A percentile compares a stretch with the other conserved stretches of the same genome.
phyloP scores from a whole-genome alignment of 2,113 vertebrate genomes.

The Eurypyga helias region DNA sequence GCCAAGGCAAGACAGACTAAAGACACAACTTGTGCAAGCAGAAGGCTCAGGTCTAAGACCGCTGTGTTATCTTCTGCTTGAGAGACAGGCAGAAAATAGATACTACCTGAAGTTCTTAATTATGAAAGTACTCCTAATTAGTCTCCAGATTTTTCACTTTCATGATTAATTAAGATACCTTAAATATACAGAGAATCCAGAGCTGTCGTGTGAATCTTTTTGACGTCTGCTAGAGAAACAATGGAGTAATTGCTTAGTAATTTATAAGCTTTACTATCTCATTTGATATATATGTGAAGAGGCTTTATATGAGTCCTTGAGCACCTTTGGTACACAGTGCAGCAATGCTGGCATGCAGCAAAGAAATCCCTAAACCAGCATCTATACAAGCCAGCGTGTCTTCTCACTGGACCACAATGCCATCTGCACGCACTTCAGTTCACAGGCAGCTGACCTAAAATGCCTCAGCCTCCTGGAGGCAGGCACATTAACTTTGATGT shows the following conservation, averaged over 20 bases:
- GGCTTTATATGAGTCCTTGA: background rate
- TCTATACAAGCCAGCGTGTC: fast-evolving
- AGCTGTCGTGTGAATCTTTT: background rate
- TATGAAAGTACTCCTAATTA: background rate
- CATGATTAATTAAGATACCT: background rate
- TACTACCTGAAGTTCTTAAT: background rate
- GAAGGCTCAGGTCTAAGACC: background rate
- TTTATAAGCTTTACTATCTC: background rate
- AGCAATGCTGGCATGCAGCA: background rate
- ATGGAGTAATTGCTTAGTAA: background rate
- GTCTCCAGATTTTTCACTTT: background rate
- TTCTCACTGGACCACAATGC: background rate
- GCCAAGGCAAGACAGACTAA: background rate
- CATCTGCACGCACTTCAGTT: background rate
- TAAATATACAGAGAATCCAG: background rate
- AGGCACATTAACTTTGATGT: background rate
- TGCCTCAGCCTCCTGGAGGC: background rate
- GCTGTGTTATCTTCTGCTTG: background rate
- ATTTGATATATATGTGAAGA: background rate
- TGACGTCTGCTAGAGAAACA: background rate
- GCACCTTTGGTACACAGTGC: background rate
- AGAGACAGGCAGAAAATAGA: background rate
- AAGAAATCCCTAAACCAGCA: background rate
- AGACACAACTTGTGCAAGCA: background rate
- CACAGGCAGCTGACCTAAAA: background rate